Conservation (phyloP, 2,113 vertebrate genomes). For the Siphamia tubifer region DNA sequence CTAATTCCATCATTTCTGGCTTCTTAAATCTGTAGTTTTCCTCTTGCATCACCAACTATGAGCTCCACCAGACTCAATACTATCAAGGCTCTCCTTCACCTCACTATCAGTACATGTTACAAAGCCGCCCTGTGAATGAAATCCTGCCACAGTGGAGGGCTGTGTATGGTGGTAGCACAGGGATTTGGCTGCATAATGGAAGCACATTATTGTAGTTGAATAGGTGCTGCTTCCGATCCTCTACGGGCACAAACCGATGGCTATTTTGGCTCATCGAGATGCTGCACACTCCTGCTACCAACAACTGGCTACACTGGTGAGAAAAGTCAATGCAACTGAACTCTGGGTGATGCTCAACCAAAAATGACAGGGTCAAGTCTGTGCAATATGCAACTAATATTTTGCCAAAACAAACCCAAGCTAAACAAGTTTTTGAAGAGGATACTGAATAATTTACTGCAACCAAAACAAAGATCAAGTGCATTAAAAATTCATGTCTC, state of each 20-base stretch:
- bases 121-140: neutral
- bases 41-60: too few relatives aligned
- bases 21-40: neutral
- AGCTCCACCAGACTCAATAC: neutral
- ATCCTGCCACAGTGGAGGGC: neutral
- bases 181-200: conserved; percentile 18
- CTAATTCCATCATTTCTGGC: too few relatives aligned
- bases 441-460: neutral
- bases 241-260: neutral
- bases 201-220: conserved; percentile 20
- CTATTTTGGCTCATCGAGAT: neutral
- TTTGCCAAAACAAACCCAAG: neutral
- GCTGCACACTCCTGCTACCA: conserved; percentile 16
- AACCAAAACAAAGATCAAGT: neutral
- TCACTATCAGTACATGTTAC: neutral
- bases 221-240: conserved; percentile 4
- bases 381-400: neutral
- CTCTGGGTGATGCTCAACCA: neutral
- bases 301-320: neutral
- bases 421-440: neutral
- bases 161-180: neutral
- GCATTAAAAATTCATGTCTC: neutral
- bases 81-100: neutral
- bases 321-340: conserved; percentile 8
- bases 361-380: neutral